phyloP scores from a whole-genome alignment of 1,140 invertebrate species.

The Drosophila littoralis region DNA sequence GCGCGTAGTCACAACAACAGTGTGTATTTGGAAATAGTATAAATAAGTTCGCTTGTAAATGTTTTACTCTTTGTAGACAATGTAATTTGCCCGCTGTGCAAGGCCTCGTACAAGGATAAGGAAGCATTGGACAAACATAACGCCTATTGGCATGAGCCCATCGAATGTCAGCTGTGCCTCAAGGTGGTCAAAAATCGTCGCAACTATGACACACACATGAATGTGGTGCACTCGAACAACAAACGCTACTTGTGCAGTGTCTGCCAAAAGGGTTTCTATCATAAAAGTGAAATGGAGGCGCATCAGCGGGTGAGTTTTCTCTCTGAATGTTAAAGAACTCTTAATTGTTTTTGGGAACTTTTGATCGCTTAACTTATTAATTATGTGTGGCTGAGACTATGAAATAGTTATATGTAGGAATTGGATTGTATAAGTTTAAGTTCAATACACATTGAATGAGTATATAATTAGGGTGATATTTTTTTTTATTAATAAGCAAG shows the following conservation, averaged over 20 bases:
- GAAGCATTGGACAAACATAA: conserved; percentile 63
- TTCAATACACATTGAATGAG: too few species aligned
- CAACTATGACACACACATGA: conserved; percentile 68
- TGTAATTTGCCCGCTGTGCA: conserved; percentile 61
- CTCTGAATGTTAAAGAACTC: too few species aligned
- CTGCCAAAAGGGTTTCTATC: conserved; percentile 76
- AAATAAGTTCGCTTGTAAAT: background rate
- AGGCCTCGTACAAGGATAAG: conserved; percentile 61
- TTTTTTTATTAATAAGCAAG: too few species aligned
- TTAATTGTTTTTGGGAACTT: too few species aligned
- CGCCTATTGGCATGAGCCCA: conserved; percentile 63
- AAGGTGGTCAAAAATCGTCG: conserved; percentile 73
- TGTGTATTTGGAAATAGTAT: conserved; percentile 11
- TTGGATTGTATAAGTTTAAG: too few species aligned
- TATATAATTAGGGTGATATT: too few species aligned
- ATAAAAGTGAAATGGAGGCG: conserved; percentile 73
- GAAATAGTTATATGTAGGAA: too few species aligned
- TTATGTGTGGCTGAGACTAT: too few species aligned
- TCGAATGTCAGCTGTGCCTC: conserved; percentile 61
- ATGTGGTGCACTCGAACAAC: conserved; percentile 69
- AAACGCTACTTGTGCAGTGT: conserved; percentile 71
- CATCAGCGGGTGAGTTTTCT: conserved; percentile 56
- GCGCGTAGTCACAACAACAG: conserved; percentile 80
- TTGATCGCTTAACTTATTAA: too few species aligned
- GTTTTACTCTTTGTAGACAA: conserved; percentile 51